Base-by-base conservation (phyloP, 1,140 invertebrate species). In the Riptortus pedestris region DNA sequence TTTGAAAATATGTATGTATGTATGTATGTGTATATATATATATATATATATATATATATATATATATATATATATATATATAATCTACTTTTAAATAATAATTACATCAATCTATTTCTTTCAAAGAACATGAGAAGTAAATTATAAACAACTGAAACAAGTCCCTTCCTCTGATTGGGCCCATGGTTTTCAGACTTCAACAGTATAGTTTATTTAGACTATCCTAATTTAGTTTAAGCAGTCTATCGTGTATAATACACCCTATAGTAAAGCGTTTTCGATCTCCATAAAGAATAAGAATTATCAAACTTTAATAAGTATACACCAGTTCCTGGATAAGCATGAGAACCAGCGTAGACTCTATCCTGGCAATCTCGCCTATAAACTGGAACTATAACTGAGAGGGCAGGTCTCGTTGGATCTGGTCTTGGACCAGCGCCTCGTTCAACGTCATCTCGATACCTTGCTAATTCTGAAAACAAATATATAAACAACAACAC, bases 271-370 rank as follows among this genome's bases (percentile, higher is more conserved):
- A 99, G 81, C 12, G 93, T 97, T 85, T 99, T 99, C 69, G 93
- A 96, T 70, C 97, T 84, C 96, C 96, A 99, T 62, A 99, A 78
- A 47, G 94, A 98, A 77, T 98, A 99, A 0, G 94, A 96, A 78
- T 99, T 99, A 78, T 99, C 96, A 77, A 99, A 99, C 79, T 99
- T 99, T 9, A 99, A 79, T 73, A 98, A 78, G 78, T 99, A 99
- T 38, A 98, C 90, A 38, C 97, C 96, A 78, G 92, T 85, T 20
- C 91, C 96, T 3, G 97, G 96, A 78, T 99, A 99, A 26, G 84
- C 79, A 77, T 99, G 97, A 69, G 90, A 94, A 9, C 96, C 96
- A 48, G 93, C 94, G 72, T 98, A 98, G 0, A 99, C 93, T 79
- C 98, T 93, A 72, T 90, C 84, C 71, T 98, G 95, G 69, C 91